These are phyloP conservation scores for Calcarius ornatus DNA, from an alignment of 2,113 vertebrate species.

Conservation along the genomic window DNA sequence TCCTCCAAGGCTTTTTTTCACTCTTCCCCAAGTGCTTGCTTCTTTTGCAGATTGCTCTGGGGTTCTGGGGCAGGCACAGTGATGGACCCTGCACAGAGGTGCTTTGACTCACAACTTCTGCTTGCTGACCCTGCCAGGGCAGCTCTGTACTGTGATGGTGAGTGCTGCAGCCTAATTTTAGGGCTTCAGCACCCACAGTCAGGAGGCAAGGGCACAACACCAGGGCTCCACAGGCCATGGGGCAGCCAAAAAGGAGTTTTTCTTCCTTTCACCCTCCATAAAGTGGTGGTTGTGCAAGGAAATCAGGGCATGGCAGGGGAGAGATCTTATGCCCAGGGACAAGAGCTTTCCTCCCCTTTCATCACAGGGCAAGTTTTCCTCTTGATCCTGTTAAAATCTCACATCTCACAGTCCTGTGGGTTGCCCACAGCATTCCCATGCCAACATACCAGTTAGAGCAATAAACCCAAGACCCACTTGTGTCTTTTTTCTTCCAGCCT, in stretches of 20 bases:
- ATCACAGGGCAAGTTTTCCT: background rate
- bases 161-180: background rate
- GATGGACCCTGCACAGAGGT: background rate
- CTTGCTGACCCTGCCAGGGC: fast-evolving
- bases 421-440: background rate
- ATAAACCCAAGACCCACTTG: background rate
- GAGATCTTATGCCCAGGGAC: background rate
- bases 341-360: background rate
- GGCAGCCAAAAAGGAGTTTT: background rate
- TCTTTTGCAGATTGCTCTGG: background rate
- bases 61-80: fast-evolving
- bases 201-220: background rate
- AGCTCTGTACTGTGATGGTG: background rate
- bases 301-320: background rate
- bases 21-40: background rate
- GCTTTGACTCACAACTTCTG: background rate
- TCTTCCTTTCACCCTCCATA: background rate
- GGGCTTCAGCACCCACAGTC: fast-evolving
- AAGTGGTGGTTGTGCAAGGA: background rate
- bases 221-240: background rate
- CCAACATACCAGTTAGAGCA: background rate
- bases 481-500: background rate
- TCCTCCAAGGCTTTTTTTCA: background rate
- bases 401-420: fast-evolving
- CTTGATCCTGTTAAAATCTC: background rate